Evolutionary conservation across 2,888 invertebrate genomes (phyloP), one percentile per base, ranked within the genome.

Genomic region (Alsophila aescularia): DNA sequence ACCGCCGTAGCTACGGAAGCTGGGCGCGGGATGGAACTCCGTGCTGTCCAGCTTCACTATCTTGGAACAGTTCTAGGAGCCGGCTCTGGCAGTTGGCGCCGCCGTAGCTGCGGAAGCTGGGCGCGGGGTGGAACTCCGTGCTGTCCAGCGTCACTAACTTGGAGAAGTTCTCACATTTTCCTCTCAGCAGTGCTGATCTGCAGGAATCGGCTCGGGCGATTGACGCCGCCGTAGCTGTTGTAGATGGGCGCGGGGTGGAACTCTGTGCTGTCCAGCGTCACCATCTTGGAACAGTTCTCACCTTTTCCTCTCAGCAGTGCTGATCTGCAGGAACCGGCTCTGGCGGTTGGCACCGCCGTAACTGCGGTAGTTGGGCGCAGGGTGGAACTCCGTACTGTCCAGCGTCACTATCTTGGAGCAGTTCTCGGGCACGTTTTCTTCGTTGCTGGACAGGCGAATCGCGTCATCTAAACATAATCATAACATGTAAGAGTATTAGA

Each of bases 161-260:
- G 21, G 74, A 75, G 72, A 96, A 95, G 83, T 96, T 94, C 50
- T 69, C 69, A 94, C 94, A 80, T 85, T 62, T 94, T 93, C 54
- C 93, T 88, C 72, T 96, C 94, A 9, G 86, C 89, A 0, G 93
- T 93, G 79, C 95, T 94, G 39, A 94, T 93, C 82, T 96, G 95
- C 69, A 79, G 0, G 97, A n/a, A n/a, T n/a, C n/a, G n/a, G n/a
- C n/a, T n/a, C n/a, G 77, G 77, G 0, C 83, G 75, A 21, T 93
- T 93, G 41, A 79, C 83, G 10, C 94, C 93, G 29, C 94, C 94
- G 77, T 96, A 97, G 68, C 94, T 93, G 71, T 94, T 93, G 85
- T 96, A 97, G 78, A 94, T 92, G 13, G 97, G 97, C 75, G 95
- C 95, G 2, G 97, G 96, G 77, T 88, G 94, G 85, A 94, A 96